Conservation (phyloP, 2,888 invertebrate species). For the Thecocarcelia acutangulata region DNA sequence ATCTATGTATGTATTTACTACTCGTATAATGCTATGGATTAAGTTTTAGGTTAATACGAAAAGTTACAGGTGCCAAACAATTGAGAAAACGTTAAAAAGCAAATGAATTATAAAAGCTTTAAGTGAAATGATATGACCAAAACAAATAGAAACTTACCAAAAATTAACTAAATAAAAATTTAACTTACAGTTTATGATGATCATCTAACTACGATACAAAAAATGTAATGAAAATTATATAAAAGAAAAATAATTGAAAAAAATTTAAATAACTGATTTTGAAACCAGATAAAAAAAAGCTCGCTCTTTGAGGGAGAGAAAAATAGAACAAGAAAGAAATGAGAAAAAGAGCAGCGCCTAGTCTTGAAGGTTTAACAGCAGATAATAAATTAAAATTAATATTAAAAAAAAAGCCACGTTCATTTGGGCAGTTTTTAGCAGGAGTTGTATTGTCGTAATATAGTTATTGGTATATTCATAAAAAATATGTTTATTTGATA, state of each 20-base stretch:
- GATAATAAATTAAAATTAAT: slow-evolving; percentile 25
- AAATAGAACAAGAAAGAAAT: slow-evolving; percentile 6
- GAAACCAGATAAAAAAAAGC: slow-evolving; percentile 26
- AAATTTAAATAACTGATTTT: slow-evolving; percentile 13
- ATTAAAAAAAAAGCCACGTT: neutral
- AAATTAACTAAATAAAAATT: slow-evolving; percentile 43
- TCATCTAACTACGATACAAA: slow-evolving; percentile 37
- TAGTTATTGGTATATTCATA: no score
- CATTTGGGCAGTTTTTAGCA: slow-evolving; percentile 4
- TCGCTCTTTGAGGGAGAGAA: slow-evolving; percentile 20
- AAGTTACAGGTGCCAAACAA: slow-evolving; percentile 27
- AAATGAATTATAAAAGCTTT: slow-evolving; percentile 14
- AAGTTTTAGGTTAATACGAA: slow-evolving; percentile 2
- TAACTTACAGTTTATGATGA: slow-evolving; percentile 48
- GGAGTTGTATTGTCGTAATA: neutral
- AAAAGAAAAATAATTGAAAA: slow-evolving; percentile 8
- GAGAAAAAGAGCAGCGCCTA: slow-evolving; percentile 22
- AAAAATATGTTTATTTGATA: no score
- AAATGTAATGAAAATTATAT: slow-evolving; percentile 18
- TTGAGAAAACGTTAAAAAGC: slow-evolving; percentile 20
- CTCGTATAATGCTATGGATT: neutral
- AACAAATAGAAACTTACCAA: slow-evolving; percentile 56
- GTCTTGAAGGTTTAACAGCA: slow-evolving; percentile 8
- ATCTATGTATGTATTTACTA: no score
- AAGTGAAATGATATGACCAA: slow-evolving; percentile 32